phyloP scores from a whole-genome alignment of 2,888 invertebrate genomes.

The Chydorus sphaericus region DNA sequence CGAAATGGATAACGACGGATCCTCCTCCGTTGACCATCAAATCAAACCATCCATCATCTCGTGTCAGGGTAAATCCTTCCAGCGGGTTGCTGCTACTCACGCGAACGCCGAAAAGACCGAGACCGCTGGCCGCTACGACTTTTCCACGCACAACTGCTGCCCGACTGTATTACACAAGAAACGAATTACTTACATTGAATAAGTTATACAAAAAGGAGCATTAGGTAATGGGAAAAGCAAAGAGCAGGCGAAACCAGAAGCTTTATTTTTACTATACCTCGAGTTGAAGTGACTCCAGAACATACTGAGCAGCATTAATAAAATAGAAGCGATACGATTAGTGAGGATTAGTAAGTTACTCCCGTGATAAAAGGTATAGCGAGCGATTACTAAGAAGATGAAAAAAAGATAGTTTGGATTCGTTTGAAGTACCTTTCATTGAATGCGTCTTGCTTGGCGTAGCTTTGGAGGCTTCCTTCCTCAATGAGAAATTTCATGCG shows the following conservation, averaged over 20 bases:
- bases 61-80: slow-evolving; percentile 86
- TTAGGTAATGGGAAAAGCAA: not conserved
- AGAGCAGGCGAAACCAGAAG: not conserved
- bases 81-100: slow-evolving; percentile 87
- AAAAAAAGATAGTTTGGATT: too few species aligned
- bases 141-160: slow-evolving; percentile 93
- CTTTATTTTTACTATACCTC: slow-evolving; percentile 56
- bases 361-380: not conserved
- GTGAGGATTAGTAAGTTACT: not conserved
- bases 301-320: slow-evolving; percentile 48
- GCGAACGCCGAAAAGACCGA: slow-evolving; percentile 86
- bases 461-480: slow-evolving; percentile 94
- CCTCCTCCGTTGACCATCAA: slow-evolving; percentile 98
- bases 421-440: slow-evolving; percentile 93
- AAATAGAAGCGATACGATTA: not conserved
- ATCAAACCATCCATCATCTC: slow-evolving; percentile 93
- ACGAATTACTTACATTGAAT: not conserved
- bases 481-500: slow-evolving; percentile 97
- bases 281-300: slow-evolving; percentile 98
- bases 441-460: slow-evolving; percentile 87
- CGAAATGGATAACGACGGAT: slow-evolving; percentile 86
- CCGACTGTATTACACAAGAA: slow-evolving; percentile 47
- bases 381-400: not conserved
- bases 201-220: not conserved
- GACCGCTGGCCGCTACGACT: slow-evolving; percentile 78